Conservation (phyloP, 2,113 vertebrate genomes). For the Tretioscincus oriximinensis region DNA sequence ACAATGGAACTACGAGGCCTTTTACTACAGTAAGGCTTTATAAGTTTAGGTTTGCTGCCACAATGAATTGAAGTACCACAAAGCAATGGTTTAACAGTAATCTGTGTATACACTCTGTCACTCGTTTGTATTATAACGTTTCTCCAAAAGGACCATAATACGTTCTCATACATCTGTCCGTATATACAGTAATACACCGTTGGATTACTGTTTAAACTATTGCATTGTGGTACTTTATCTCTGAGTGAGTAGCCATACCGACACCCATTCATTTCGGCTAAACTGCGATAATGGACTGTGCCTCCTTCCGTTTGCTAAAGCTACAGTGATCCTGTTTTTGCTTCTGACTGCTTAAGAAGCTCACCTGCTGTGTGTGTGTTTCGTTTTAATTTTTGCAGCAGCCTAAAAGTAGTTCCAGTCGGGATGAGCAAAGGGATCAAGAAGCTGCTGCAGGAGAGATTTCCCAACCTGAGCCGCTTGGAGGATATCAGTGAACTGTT, state of each 20-base stretch:
- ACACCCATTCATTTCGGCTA: no score
- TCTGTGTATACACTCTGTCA: no score
- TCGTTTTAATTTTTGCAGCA: constrained; percentile 67
- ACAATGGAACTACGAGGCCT: neutral
- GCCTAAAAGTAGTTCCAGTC: constrained; percentile 90
- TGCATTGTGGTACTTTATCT: neutral
- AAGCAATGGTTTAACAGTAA: no score
- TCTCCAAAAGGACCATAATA: no score
- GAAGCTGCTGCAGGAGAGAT: constrained; percentile 91
- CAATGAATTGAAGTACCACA: no score
- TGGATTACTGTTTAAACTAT: neutral
- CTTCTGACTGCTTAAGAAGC: neutral
- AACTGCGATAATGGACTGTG: neutral
- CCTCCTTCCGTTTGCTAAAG: neutral
- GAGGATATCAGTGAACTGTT: constrained; percentile 93
- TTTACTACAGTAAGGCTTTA: no score
- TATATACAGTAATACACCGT: no score
- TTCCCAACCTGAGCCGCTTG: constrained; percentile 90
- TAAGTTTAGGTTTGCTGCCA: no score
- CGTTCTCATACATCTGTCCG: no score
- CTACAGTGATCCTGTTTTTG: neutral
- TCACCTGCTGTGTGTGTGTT: neutral
- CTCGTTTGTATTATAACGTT: no score
- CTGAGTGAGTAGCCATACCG: neutral
- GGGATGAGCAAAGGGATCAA: constrained; percentile 90